These are phyloP conservation scores for Dinomys branickii DNA, from an alignment of 2,113 vertebrate species.

Conservation along the genomic window DNA sequence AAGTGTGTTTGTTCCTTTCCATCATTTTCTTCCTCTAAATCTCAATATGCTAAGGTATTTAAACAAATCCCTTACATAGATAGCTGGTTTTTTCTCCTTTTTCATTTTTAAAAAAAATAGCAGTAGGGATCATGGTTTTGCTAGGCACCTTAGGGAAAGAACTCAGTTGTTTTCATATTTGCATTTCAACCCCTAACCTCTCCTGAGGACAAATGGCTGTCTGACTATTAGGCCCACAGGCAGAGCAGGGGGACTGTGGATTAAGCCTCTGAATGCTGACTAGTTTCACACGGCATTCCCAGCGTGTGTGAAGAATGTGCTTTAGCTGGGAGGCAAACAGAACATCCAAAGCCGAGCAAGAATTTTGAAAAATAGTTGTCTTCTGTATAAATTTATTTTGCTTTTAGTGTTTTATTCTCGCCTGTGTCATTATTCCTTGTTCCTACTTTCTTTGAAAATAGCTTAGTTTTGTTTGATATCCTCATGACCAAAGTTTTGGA, in stretches of 20 bases:
- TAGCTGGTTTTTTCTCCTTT: conserved; percentile 70
- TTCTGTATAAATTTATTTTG: conserved; percentile 91
- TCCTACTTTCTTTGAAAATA: conserved; percentile 81
- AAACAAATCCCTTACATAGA: conserved; percentile 83
- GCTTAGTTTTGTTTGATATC: conserved; percentile 76
- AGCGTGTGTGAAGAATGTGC: conserved; percentile 91
- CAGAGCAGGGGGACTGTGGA: conserved; percentile 85
- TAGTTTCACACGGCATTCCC: conserved; percentile 87
- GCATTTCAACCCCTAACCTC: conserved; percentile 89
- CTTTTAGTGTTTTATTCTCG: conserved; percentile 86
- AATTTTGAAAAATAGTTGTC: conserved; percentile 90
- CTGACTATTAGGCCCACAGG: conserved; percentile 85
- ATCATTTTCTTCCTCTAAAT: conserved; percentile 84
- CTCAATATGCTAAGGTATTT: conserved; percentile 81
- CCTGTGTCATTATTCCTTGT: conserved; percentile 84
- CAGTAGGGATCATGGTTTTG: conserved; percentile 83
- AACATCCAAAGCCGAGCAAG: conserved; percentile 87
- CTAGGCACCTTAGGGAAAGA: conserved; percentile 84
- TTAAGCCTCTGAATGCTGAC: conserved; percentile 91
- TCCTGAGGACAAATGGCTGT: conserved; percentile 90
- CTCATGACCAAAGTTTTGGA: conserved; percentile 64
- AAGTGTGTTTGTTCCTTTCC: conserved; percentile 81
- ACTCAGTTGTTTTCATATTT: conserved; percentile 87
- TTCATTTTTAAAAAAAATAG: conserved; percentile 69
- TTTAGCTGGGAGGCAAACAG: conserved; percentile 90